Base-by-base conservation (phyloP, 2,888 invertebrate species). In the Aphidius colemani region DNA sequence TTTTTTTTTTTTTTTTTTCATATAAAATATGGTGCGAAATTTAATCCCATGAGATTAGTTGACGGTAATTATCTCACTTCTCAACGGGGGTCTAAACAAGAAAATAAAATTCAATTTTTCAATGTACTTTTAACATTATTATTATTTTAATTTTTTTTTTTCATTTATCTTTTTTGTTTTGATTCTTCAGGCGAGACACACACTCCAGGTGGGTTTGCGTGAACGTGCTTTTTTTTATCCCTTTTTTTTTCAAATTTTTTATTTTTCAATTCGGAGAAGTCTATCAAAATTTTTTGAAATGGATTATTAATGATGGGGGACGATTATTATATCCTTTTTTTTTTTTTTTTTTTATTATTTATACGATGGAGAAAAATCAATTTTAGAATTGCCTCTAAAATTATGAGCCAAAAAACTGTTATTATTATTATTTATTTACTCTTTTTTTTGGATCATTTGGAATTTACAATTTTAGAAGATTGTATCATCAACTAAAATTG, bases 1-100 rank as follows among this genome's bases (percentile, higher is more conserved):
- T 30, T 30, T 30, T 30, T 30, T 2, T 30, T 30, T 5, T 30
- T 5, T 30, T 18, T 18, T 18, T 18, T 18, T 18, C 13, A 30
- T 30, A 30, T 30, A 30, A 30, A 30, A 46, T 57, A 46, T 57
- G 56, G 56, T 45, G 43, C 30, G 59, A 30, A 43, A 45, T 30
- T 61, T 63, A 61, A 61, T 65, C 61, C 49, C 59, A 48, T 56
- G 59, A 64, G 59, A 67, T 63, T 66, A 61, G 66, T 62, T 64
- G 62, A 59, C 65, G 59, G 64, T 67, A 65, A 67, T 67, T 66
- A 67, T 67, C 67, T 67, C 67, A 67, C 65, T 67, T 67, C 61
- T 61, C 61, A 67, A 51, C 57, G 56, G 64, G 40, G 55, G 53
- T 45, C 30, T 30, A 18, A 44, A 10, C 63, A 59, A 48, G 61